These are phyloP conservation scores for Elegia similella DNA, from an alignment of 2,888 invertebrate genomes.

Conservation along the genomic window DNA sequence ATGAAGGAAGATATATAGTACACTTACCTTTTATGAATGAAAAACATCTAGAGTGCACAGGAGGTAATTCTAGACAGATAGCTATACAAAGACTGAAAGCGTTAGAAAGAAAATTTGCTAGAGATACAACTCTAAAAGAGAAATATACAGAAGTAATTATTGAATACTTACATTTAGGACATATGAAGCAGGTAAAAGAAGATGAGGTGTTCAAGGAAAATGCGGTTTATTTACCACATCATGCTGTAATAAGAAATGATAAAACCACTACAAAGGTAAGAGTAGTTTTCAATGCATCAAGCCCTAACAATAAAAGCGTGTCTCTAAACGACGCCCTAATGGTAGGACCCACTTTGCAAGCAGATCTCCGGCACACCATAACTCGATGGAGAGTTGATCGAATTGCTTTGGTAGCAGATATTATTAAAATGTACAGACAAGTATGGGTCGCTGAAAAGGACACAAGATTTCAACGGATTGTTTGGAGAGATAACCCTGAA, in stretches of 20 bases:
- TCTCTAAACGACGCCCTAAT: conserved; percentile 21
- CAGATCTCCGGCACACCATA: conserved; percentile 17
- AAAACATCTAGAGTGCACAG: not conserved
- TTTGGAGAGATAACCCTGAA: conserved; percentile 21
- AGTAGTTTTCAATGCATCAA: conserved; percentile 12
- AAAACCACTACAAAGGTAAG: too few species aligned
- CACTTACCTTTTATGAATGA: conserved; percentile 15
- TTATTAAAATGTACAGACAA: conserved; percentile 36
- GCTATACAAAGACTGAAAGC: conserved; percentile 15
- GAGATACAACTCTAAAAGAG: conserved; percentile 4
- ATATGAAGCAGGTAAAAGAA: conserved; percentile 7
- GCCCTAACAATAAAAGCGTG: conserved; percentile 6
- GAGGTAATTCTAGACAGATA: conserved; percentile 12
- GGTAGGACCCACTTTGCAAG: conserved; percentile 18
- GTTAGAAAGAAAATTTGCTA: conserved; percentile 17
- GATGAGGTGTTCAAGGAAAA: not conserved
- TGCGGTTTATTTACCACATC: conserved; percentile 12
- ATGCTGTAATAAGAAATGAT: too few species aligned
- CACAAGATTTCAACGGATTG: conserved; percentile 7
- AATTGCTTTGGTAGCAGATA: conserved; percentile 27
- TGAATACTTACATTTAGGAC: conserved; percentile 16
- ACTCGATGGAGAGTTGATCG: conserved; percentile 20
- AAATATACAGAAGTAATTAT: conserved; percentile 18
- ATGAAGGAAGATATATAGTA: conserved; percentile 15
- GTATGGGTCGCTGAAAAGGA: conserved; percentile 27